These are phyloP conservation scores for Anoplophora glabripennis DNA, from an alignment of 1,140 invertebrate species.

Conservation along the genomic window DNA sequence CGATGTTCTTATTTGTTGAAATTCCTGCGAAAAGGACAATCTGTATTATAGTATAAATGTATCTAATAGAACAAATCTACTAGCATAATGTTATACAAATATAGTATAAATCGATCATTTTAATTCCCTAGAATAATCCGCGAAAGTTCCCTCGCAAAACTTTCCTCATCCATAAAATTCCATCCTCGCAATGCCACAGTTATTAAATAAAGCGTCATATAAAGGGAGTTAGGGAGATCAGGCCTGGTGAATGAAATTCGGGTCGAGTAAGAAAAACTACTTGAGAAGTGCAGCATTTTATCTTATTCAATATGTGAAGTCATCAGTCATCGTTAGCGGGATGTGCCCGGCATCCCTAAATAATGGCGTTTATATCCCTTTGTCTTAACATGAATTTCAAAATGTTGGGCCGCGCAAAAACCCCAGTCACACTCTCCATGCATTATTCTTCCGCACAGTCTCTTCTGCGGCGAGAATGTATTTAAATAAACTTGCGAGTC, in stretches of 20 bases:
- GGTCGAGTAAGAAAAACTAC: conserved; percentile 12
- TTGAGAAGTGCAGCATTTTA: conserved; percentile 29
- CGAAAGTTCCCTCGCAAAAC: not conserved
- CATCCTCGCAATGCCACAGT: not conserved
- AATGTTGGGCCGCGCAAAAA: not conserved
- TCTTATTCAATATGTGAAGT: conserved; percentile 28
- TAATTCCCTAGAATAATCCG: not conserved
- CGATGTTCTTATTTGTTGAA: no score
- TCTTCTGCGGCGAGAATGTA: no score
- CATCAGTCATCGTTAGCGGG: conserved; percentile 15
- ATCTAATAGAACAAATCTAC: no score
- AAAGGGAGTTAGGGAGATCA: conserved; percentile 2
- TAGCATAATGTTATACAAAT: no score
- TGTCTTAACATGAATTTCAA: conserved; percentile 11
- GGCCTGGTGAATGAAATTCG: conserved; percentile 16
- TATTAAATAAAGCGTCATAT: not conserved
- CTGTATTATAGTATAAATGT: no score
- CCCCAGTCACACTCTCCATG: no score
- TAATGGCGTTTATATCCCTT: conserved; percentile 15
- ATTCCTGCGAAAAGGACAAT: no score
- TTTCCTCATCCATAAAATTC: not conserved
- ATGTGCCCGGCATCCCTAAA: conserved; percentile 7
- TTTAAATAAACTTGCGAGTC: no score
- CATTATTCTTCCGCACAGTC: no score
- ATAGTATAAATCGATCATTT: no score